These are phyloP conservation scores for Alloscopus bannaensis DNA, from an alignment of 2,888 invertebrate species.

Conservation along the genomic window DNA sequence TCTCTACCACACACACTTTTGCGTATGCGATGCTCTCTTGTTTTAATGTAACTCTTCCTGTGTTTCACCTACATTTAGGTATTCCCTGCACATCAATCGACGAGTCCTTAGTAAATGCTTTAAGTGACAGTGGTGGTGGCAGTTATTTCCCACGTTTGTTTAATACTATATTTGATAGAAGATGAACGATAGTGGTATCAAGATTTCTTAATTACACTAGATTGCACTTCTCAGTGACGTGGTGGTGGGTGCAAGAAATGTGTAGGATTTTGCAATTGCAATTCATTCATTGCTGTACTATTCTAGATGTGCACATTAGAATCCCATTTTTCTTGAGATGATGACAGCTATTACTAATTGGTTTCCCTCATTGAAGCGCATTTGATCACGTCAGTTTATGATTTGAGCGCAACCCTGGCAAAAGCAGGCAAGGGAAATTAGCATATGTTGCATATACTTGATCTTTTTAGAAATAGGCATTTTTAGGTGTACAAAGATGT, in stretches of 20 bases:
- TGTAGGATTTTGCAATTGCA: not conserved
- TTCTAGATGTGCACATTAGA: too few species aligned
- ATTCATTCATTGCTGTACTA: too few species aligned
- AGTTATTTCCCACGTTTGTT: constrained; percentile 27
- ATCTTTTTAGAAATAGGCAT: too few species aligned
- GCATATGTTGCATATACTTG: too few species aligned
- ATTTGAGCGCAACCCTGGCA: too few species aligned
- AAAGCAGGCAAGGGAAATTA: too few species aligned
- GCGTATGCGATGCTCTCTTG: not conserved
- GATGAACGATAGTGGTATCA: not conserved
- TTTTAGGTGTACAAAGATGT: too few species aligned
- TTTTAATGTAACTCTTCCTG: constrained; percentile 31
- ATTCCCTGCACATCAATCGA: not conserved
- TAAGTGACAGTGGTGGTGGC: constrained; percentile 23
- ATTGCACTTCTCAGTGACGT: too few species aligned
- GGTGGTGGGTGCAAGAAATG: too few species aligned
- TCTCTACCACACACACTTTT: not conserved
- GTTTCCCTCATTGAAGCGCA: too few species aligned
- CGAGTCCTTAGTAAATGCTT: not conserved
- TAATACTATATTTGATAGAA: not conserved
- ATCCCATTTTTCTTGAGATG: too few species aligned
- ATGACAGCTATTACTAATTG: not conserved
- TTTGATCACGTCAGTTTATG: too few species aligned
- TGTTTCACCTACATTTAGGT: constrained; percentile 43
- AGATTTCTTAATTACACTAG: not conserved